These are phyloP conservation scores for Chrysolina oricalcia DNA, from an alignment of 2,888 invertebrate genomes.

Conservation along the genomic window DNA sequence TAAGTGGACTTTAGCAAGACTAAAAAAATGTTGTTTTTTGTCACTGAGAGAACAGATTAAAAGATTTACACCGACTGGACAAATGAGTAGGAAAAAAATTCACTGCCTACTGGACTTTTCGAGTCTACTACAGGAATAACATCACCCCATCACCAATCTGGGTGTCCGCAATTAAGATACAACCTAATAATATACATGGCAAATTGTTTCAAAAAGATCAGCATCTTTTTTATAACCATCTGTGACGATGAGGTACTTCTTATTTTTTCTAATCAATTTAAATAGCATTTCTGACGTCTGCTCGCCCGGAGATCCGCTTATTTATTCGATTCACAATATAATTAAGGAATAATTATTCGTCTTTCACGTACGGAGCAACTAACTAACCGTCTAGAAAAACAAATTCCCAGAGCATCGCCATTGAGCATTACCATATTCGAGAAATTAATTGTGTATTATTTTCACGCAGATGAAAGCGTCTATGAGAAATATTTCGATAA, in stretches of 20 bases:
- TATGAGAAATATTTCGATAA: constrained; percentile 27
- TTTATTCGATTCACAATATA: not conserved
- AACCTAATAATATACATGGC: no score
- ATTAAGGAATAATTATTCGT: constrained; percentile 17
- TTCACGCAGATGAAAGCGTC: not conserved
- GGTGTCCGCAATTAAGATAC: no score
- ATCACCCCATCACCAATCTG: no score
- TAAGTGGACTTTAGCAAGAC: no score
- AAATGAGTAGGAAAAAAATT: no score
- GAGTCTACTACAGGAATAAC: no score
- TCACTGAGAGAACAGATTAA: no score
- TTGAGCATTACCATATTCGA: constrained; percentile 14
- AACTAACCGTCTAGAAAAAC: constrained; percentile 20
- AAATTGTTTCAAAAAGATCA: not conserved
- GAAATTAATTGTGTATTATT: constrained; percentile 7
- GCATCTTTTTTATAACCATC: not conserved
- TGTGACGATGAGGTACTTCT: not conserved
- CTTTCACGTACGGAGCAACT: not conserved
- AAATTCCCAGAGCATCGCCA: constrained; percentile 16
- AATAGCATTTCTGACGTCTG: constrained; percentile 5
- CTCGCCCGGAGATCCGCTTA: constrained; percentile 9
- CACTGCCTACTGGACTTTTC: no score
- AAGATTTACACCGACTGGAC: no score
- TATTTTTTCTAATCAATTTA: not conserved
- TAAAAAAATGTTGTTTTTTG: no score